phyloP scores from a whole-genome alignment of 2,113 vertebrate species.

The Gila orcuttii region DNA sequence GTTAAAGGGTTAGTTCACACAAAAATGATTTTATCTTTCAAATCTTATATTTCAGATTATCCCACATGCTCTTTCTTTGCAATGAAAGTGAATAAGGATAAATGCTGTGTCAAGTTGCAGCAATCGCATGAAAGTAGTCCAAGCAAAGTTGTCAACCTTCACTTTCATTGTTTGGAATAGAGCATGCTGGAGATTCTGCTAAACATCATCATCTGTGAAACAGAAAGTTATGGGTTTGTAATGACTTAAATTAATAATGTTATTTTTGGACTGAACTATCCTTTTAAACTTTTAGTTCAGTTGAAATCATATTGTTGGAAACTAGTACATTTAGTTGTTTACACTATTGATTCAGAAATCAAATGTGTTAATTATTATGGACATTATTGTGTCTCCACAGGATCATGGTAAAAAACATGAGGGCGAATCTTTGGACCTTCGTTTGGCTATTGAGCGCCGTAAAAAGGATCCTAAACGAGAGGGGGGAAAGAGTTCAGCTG shows the following conservation, averaged over 20 bases:
- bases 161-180: neutral
- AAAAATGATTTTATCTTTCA: neutral
- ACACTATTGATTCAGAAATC: neutral
- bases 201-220: neutral
- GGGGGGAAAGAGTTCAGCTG: constrained; percentile 88
- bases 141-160: neutral
- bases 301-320: neutral
- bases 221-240: neutral
- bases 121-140: neutral
- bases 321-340: neutral
- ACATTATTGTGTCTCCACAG: constrained; percentile 70
- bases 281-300: neutral
- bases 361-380: neutral
- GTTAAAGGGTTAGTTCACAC: neutral
- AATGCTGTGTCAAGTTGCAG: neutral
- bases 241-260: neutral
- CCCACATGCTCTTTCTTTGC: neutral
- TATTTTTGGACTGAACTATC: neutral
- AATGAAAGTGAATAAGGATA: neutral
- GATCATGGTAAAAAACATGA: constrained; percentile 88
- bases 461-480: constrained; percentile 93
- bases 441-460: constrained; percentile 95
- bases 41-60: neutral
- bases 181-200: neutral
- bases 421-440: constrained; percentile 92